phyloP scores from a whole-genome alignment of 2,888 invertebrate species.

The Urechis unicinctus region DNA sequence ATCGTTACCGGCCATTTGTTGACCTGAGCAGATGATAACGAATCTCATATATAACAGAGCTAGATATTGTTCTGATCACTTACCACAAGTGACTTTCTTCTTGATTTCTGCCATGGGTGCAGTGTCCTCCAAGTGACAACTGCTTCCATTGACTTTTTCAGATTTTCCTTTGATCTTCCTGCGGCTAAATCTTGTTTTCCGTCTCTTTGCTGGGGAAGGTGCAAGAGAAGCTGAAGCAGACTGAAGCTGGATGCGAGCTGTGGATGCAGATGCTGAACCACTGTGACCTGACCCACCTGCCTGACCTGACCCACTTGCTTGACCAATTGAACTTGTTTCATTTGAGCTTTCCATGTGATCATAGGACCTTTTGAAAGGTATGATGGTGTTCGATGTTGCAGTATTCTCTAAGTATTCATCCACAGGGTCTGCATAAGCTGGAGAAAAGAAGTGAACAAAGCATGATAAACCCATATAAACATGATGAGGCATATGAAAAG shows the following conservation, averaged over 20 bases:
- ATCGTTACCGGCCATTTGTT: too few relatives aligned
- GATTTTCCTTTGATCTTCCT: too few relatives aligned
- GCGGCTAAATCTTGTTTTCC: too few relatives aligned
- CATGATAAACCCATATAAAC: too few relatives aligned
- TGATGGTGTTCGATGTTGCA: not conserved
- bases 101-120: slow-evolving; percentile 12
- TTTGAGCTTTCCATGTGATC: not conserved
- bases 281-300: too few relatives aligned
- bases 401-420: slow-evolving; percentile 19
- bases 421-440: slow-evolving; percentile 21
- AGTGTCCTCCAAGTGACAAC: not conserved
- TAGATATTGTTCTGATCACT: not conserved
- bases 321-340: too few relatives aligned
- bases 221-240: not conserved
- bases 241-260: too few relatives aligned
- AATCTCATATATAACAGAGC: not conserved
- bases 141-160: too few relatives aligned
- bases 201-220: not conserved
- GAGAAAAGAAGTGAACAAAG: not conserved
- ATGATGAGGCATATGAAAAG: too few relatives aligned
- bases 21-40: too few relatives aligned
- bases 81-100: slow-evolving; percentile 28
- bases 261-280: too few relatives aligned
- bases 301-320: too few relatives aligned
- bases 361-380: not conserved